Percentiles rank a stretch among this genome's conserved stretches.
Evolutionary conservation across 2,797 vertebrate genomes (phyloP).

Genomic region (Myotis vivesi): DNA sequence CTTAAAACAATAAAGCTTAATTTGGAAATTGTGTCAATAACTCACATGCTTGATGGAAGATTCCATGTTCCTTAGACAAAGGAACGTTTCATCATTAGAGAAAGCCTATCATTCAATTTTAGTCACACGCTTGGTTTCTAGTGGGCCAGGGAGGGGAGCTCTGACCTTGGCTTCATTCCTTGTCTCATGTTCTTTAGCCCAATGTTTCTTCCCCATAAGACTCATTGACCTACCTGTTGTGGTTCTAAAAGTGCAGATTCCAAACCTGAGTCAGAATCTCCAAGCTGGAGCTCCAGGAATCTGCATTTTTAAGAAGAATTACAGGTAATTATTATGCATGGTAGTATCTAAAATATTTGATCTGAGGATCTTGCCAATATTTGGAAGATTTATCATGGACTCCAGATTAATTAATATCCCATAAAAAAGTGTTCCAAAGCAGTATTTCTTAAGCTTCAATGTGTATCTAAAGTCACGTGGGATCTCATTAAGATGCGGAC

Average conservation of each 20-base stretch:
- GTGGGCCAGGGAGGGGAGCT: background rate
- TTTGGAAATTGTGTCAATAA: background rate
- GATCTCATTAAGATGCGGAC: background rate
- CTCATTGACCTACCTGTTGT: background rate
- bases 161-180: background rate
- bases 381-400: background rate
- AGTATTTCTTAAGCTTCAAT: background rate
- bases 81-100: background rate
- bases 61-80: background rate
- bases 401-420: background rate
- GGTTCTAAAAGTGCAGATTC: background rate
- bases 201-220: background rate
- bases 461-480: background rate
- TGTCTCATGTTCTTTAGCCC: background rate
- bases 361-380: background rate
- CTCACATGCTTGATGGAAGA: background rate
- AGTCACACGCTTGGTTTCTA: background rate
- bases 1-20: constrained; percentile 10
- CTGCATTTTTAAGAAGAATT: background rate
- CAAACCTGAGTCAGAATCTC: background rate
- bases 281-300: background rate
- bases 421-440: background rate
- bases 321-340: background rate
- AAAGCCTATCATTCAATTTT: background rate
- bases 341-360: background rate